These are phyloP conservation scores for Bombus balteatus DNA, from an alignment of 1,140 invertebrate species.

Conservation along the genomic window DNA sequence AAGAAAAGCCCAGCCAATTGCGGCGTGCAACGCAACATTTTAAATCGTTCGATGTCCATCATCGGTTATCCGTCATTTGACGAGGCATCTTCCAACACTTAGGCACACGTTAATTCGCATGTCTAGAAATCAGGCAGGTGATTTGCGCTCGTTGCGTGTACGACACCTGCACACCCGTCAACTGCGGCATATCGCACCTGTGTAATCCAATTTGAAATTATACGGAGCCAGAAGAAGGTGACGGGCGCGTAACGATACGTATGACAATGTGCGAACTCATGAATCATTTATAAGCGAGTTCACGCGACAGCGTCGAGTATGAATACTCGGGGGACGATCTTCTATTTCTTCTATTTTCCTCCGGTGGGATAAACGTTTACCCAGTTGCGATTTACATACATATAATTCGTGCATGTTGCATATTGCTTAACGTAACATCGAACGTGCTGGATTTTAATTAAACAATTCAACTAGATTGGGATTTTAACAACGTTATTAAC, in stretches of 20 bases:
- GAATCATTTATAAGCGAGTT: slow-evolving; percentile 44
- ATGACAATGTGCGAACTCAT: slow-evolving; percentile 46
- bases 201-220: slow-evolving; percentile 47
- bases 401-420: no score
- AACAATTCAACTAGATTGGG: no score
- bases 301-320: not conserved
- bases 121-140: slow-evolving; percentile 42
- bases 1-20: no score
- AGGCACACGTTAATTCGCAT: slow-evolving; percentile 51
- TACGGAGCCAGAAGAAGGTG: slow-evolving; percentile 12
- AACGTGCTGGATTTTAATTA: not conserved
- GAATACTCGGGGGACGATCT: not conserved
- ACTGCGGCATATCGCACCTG: slow-evolving; percentile 23
- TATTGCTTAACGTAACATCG: no score
- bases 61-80: not conserved
- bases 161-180: slow-evolving; percentile 27
- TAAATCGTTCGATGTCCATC: not conserved
- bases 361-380: not conserved
- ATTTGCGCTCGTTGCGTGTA: slow-evolving; percentile 11
- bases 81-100: not conserved
- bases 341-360: no score
- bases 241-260: slow-evolving; percentile 17
- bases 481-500: no score
- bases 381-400: not conserved
- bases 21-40: not conserved